Conservation (phyloP, 2,888 invertebrate species). For the Dioctria rufipes region DNA sequence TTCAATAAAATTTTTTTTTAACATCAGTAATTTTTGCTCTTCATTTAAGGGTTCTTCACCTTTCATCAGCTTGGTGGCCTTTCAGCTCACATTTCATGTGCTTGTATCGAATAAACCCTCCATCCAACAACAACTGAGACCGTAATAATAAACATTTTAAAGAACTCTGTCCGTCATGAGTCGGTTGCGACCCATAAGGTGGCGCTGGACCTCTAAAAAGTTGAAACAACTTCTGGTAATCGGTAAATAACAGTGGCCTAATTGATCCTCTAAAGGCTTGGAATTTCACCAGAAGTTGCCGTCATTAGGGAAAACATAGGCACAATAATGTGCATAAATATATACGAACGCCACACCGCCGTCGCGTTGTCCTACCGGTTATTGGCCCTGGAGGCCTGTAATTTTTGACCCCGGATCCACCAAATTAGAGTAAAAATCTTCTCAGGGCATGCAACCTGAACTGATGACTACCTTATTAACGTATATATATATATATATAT, state of each 20-base stretch:
- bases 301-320: conserved; percentile 38
- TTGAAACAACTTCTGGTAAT: conserved; percentile 37
- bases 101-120: conserved; percentile 35
- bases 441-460: conserved; percentile 43
- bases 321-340: background rate
- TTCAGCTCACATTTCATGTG: conserved; percentile 41
- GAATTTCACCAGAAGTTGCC: conserved; percentile 25
- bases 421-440: conserved; percentile 37
- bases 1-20: conserved; percentile 35
- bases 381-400: conserved; percentile 29
- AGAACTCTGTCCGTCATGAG: background rate
- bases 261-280: conserved; percentile 14
- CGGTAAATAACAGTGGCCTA: conserved; percentile 20
- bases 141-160: background rate
- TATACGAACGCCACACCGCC: background rate
- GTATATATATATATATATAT: no score
- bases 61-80: conserved; percentile 22
- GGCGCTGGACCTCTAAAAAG: conserved; percentile 37
- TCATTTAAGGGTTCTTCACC: conserved; percentile 50
- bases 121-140: conserved; percentile 18
- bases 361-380: conserved; percentile 1
- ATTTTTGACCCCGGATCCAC: conserved; percentile 27
- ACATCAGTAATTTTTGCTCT: conserved; percentile 23
- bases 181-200: conserved; percentile 13
- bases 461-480: conserved; percentile 45